These are phyloP conservation scores for Tetrapedia diversipes DNA, from an alignment of 2,888 invertebrate species.

Conservation along the genomic window DNA sequence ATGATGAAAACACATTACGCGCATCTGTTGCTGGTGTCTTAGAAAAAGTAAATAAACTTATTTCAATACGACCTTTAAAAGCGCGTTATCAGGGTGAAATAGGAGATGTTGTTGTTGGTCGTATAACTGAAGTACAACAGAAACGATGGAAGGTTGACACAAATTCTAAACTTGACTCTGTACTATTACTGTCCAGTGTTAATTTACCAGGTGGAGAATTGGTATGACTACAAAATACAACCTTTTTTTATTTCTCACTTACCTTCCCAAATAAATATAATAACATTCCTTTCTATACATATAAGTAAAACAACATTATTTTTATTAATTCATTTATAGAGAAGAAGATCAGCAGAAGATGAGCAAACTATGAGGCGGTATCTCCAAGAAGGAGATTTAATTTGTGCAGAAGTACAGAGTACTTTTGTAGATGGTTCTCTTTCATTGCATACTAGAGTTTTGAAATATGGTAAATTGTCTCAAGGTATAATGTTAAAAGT, in stretches of 20 bases:
- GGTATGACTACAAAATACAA: conserved; percentile 83
- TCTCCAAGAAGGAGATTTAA: conserved; percentile 96
- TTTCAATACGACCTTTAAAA: conserved; percentile 95
- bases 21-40: conserved; percentile 97
- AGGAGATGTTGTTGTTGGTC: conserved; percentile 97
- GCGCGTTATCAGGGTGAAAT: conserved; percentile 96
- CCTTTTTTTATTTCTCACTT: not conserved
- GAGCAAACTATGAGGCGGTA: conserved; percentile 98
- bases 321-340: conserved; percentile 82
- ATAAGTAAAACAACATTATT: not conserved
- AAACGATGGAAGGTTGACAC: conserved; percentile 98
- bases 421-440: conserved; percentile 95
- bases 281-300: too few relatives aligned
- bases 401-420: conserved; percentile 98
- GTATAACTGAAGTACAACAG: conserved; percentile 97
- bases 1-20: conserved; percentile 91
- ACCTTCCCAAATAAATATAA: not conserved
- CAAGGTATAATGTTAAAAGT: conserved; percentile 96
- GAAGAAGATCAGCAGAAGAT: conserved; percentile 96
- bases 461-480: conserved; percentile 97
- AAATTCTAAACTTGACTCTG: conserved; percentile 94
- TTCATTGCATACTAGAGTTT: conserved; percentile 96
- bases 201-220: conserved; percentile 99
- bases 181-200: conserved; percentile 94
- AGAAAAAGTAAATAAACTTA: conserved; percentile 96